These are phyloP conservation scores for Crypturellus tataupa DNA, from an alignment of 2,797 vertebrate genomes.

Conservation along the genomic window DNA sequence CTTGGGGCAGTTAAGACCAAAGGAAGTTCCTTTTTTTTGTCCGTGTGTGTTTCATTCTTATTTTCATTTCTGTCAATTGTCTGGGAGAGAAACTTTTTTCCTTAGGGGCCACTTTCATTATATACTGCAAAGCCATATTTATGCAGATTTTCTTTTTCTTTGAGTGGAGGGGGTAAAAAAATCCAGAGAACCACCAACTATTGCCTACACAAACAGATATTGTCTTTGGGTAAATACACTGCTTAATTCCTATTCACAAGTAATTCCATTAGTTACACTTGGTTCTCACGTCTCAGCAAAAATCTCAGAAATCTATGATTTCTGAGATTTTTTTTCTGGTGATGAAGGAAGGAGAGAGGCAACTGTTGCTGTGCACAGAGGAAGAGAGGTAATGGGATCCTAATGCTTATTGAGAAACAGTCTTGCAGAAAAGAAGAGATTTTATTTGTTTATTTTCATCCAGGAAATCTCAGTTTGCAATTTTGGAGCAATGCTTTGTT, in stretches of 20 bases:
- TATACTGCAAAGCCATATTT: neutral
- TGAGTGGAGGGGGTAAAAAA: neutral
- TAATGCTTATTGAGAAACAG: neutral
- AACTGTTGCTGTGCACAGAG: neutral
- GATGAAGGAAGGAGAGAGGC: neutral
- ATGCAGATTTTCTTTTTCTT: neutral
- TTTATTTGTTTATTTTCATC: neutral
- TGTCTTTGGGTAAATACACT: neutral
- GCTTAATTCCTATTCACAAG: neutral
- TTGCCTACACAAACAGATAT: neutral
- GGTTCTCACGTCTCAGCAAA: neutral
- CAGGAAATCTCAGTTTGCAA: neutral
- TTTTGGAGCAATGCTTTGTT: rapidly evolving
- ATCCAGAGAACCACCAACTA: neutral
- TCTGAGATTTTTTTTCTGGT: no score
- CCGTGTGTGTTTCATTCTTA: neutral
- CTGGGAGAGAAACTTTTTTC: neutral
- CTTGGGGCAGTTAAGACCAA: neutral
- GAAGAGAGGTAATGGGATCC: rapidly evolving
- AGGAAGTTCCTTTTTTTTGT: neutral
- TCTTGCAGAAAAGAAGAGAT: neutral
- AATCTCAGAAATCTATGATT: neutral
- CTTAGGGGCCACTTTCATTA: neutral
- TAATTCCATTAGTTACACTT: neutral
- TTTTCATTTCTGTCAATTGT: neutral